A percentile compares a stretch with the other conserved stretches of the same genome.
These are phyloP conservation scores for Napeogenes sylphis DNA, from an alignment of 2,888 invertebrate genomes.

Conservation along the genomic window DNA sequence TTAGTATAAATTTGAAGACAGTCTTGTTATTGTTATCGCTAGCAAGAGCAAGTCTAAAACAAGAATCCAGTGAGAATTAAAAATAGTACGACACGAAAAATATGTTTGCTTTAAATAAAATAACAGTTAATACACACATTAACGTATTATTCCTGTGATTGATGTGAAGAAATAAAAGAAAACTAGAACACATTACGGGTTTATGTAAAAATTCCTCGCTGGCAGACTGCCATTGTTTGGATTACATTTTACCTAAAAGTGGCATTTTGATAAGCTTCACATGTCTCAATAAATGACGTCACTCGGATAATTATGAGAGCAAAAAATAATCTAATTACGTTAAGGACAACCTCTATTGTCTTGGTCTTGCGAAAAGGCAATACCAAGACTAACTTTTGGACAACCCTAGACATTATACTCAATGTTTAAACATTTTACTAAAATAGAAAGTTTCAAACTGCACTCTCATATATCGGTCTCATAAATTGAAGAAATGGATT, in stretches of 20 bases:
- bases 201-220: not conserved
- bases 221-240: slow-evolving; percentile 15
- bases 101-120: slow-evolving; percentile 42
- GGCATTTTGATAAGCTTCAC: slow-evolving; percentile 3
- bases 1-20: no score
- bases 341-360: not conserved
- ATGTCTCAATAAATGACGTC: not conserved
- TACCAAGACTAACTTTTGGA: no score
- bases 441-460: no score
- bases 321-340: not conserved
- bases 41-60: no score
- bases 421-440: no score
- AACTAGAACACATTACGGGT: slow-evolving; percentile 42
- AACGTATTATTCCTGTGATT: slow-evolving; percentile 38
- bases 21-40: no score
- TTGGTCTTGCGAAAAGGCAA: no score
- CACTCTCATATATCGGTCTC: no score
- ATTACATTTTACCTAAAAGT: not conserved
- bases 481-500: no score
- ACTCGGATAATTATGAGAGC: not conserved
- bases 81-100: no score
- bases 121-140: slow-evolving; percentile 50
- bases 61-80: no score
- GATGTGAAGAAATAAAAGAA: slow-evolving; percentile 37
- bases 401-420: no score